These are phyloP conservation scores for Oophaga pumilio DNA, from an alignment of 2,113 vertebrate genomes.

Conservation along the genomic window DNA sequence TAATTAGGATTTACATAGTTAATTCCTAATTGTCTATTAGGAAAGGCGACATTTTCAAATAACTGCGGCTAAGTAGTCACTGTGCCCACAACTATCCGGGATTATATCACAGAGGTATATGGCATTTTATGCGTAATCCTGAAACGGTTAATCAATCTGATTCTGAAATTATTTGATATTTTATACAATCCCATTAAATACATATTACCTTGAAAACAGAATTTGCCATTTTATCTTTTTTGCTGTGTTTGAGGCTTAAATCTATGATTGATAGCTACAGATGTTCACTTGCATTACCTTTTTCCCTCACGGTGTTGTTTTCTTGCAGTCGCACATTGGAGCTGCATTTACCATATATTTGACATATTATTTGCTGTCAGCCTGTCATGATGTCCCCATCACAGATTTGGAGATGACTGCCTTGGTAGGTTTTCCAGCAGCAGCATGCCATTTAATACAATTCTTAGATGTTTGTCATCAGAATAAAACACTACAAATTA, in stretches of 20 bases:
- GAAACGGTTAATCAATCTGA: not conserved
- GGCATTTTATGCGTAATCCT: not conserved
- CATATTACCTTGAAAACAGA: not conserved
- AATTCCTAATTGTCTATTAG: not conserved
- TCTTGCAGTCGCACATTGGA: not conserved
- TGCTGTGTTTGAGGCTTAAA: not conserved
- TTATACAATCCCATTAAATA: not conserved
- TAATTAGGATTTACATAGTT: not conserved
- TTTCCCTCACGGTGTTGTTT: not conserved
- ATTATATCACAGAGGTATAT: not conserved
- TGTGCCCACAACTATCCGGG: not conserved
- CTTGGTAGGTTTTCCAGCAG: not conserved
- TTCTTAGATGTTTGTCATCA: not conserved
- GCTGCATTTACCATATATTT: not conserved
- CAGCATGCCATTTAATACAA: not conserved
- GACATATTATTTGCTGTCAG: not conserved
- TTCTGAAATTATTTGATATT: not conserved
- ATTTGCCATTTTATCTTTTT: not conserved
- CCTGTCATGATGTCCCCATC: not conserved
- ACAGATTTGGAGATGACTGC: not conserved
- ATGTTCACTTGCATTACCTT: not conserved
- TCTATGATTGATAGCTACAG: not conserved
- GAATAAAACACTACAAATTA: not conserved
- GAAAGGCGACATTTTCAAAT: not conserved
- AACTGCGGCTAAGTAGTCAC: not conserved